Evolutionary conservation across 2,888 invertebrate species (phyloP), one percentile per base, ranked within the genome.

Genomic region (Geophilus truncorum): DNA sequence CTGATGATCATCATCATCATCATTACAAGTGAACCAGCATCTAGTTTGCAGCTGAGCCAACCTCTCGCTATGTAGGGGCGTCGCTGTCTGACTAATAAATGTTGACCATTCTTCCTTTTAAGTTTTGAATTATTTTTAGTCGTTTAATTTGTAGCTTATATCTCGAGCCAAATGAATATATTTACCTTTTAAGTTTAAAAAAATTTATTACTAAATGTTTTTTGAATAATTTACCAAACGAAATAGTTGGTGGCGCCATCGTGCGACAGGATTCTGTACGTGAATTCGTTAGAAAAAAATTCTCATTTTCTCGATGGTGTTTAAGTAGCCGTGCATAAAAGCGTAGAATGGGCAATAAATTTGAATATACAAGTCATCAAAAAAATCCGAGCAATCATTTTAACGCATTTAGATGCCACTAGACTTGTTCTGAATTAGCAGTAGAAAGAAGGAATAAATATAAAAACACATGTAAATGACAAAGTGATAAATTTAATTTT

Each of bases 51-150:
- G 70, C 28, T 23, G 12, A 28, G 70, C 70, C 70, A 28, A 70
- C 70, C n/a, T 70, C 70, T 70, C 70, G n/a, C 70, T 70, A 28
- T 12, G 28, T n/a, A 25, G 70, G 70, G 70, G 70, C 70, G 70
- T 25, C 70, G 70, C 70, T 70, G 70, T 28, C 5, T 70, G 25
- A 70, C 70, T 0, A 25, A 70, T 10, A 25, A 15, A 18, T 15
- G 10, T 28, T 70, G 25, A 70, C 28, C 70, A 28, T 23, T 10
- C 12, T 10, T 51, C 15, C 70, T 70, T 70, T 10, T 70, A 1
- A 0, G 18, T 70, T 70, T 70, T 70, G 28, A 4, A 70, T 70
- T 70, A 70, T 70, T 70, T 70, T 70, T 70, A 70, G 28, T 28
- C n/a, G 5, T 12, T 25, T 28, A 28, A 25, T 70, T 70, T 28